phyloP scores from a whole-genome alignment of 2,888 invertebrate genomes.

The Orthonevra nobilis region DNA sequence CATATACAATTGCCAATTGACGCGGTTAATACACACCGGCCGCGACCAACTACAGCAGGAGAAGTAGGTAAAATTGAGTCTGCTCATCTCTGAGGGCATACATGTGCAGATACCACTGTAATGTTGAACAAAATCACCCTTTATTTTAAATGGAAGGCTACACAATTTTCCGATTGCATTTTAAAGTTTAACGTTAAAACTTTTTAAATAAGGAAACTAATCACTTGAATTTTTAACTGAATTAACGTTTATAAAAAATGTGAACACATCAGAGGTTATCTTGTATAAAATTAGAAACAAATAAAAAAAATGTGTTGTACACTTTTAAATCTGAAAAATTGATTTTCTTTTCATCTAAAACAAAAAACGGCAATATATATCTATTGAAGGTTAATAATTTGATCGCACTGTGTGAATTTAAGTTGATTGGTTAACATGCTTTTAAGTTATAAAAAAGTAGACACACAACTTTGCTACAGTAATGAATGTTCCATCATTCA shows the following conservation, averaged over 20 bases:
- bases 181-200: constrained; percentile 52
- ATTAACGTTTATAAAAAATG: constrained; percentile 42
- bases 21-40: constrained; percentile 97
- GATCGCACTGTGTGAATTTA: too few relatives aligned
- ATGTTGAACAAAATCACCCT: constrained; percentile 30
- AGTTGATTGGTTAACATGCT: too few relatives aligned
- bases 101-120: constrained; percentile 5
- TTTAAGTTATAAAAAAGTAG: too few relatives aligned
- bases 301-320: constrained; percentile 64
- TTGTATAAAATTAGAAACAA: constrained; percentile 55
- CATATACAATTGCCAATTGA: constrained; percentile 94
- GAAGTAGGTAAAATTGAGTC: constrained; percentile 73
- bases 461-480: neutral
- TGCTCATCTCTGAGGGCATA: constrained; percentile 34
- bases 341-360: constrained; percentile 30
- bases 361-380: too few relatives aligned
- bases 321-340: constrained; percentile 34
- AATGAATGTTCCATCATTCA: neutral
- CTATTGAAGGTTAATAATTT: too few relatives aligned
- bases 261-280: constrained; percentile 49
- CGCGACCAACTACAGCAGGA: constrained; percentile 85
- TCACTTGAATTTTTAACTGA: constrained; percentile 51
- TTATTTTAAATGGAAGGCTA: constrained; percentile 38
- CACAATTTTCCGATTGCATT: constrained; percentile 57
- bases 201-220: too few relatives aligned